phyloP scores from a whole-genome alignment of 2,888 invertebrate species.

The Acleris cristana region DNA sequence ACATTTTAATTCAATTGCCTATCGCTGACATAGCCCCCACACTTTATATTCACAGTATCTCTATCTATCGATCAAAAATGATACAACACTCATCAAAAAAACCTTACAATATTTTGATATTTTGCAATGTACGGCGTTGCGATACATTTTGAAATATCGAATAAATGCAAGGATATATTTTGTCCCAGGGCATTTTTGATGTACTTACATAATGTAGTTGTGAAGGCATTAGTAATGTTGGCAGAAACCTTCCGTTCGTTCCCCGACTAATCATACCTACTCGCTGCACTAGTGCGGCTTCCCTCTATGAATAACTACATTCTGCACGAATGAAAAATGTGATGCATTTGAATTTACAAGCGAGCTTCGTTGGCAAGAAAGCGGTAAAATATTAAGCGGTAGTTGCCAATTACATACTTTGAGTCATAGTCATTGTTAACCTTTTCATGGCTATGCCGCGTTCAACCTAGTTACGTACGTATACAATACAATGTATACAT shows the following conservation, averaged over 20 bases:
- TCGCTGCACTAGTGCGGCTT: neutral
- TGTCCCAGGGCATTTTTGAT: neutral
- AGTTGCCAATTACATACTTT: slow-evolving; percentile 25
- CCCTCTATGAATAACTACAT: neutral
- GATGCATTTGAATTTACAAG: slow-evolving; percentile 22
- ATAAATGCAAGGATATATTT: no score
- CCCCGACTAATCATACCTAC: neutral
- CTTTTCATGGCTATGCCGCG: slow-evolving; percentile 22
- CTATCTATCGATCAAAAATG: no score
- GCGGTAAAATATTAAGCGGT: slow-evolving; percentile 11
- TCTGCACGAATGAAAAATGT: slow-evolving; percentile 4
- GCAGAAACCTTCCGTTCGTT: no score
- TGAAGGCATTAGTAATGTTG: no score
- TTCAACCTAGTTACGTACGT: slow-evolving; percentile 29
- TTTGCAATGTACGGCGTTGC: no score
- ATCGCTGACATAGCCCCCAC: no score
- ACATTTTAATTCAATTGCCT: no score
- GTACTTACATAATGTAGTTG: no score
- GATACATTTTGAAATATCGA: no score
- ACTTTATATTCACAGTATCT: no score
- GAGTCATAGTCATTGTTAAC: slow-evolving; percentile 32
- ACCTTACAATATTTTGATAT: no score
- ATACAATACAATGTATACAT: slow-evolving; percentile 26
- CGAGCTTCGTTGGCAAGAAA: neutral
- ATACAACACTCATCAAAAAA: no score